phyloP scores from a whole-genome alignment of 2,888 invertebrate species.

The Molorchus minor region DNA sequence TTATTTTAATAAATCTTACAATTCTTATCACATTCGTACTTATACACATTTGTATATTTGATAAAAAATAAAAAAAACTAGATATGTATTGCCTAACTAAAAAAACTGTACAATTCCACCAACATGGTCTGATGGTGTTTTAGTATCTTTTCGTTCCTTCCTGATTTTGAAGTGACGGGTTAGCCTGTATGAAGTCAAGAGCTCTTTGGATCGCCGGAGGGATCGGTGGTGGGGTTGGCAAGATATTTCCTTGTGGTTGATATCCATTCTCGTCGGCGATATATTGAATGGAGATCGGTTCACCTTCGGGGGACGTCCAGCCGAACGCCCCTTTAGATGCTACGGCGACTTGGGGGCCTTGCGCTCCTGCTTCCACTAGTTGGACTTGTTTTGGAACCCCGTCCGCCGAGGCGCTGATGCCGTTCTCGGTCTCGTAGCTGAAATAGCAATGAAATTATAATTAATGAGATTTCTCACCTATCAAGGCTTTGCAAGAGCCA shows the following conservation, averaged over 20 bases:
- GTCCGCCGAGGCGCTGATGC: conserved; percentile 42
- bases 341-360: conserved; percentile 56
- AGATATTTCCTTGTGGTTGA: conserved; percentile 48
- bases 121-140: no score
- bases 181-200: conserved; percentile 53
- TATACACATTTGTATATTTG: no score
- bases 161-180: no score
- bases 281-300: conserved; percentile 60
- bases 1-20: no score
- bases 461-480: no score
- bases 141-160: no score
- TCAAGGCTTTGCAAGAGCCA: no score
- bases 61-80: no score
- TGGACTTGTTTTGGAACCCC: conserved; percentile 53
- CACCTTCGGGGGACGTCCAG: conserved; percentile 48
- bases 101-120: no score
- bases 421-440: conserved; percentile 42
- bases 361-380: no score
- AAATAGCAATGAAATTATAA: conserved; percentile 14
- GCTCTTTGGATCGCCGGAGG: conserved; percentile 52
- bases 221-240: conserved; percentile 59
- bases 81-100: no score
- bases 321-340: conserved; percentile 44
- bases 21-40: no score
- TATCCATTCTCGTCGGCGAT: conserved; percentile 51